Percentiles rank a stretch among this genome's conserved stretches.
Evolutionary conservation across 2,888 invertebrate species (phyloP).

Genomic region (Willowsia nigromaculata): DNA sequence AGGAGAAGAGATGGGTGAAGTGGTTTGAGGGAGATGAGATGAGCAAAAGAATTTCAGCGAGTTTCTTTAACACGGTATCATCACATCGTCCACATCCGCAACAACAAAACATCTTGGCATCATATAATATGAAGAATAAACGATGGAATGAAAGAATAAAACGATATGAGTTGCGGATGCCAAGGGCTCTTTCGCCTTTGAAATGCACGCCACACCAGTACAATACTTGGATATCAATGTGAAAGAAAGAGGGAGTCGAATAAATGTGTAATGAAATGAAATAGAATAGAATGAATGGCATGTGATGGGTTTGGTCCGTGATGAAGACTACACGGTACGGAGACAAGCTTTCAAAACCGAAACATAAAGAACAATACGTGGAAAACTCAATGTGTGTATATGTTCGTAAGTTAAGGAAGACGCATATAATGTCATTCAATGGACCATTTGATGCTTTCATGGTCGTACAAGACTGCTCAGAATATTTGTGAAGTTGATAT

Average conservation of each 20-base stretch:
- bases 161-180: constrained; percentile 32
- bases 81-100: constrained; percentile 10
- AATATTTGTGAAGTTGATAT: constrained; percentile 17
- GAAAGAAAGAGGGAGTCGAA: neutral
- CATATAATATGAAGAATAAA: constrained; percentile 9
- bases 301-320: constrained; percentile 9
- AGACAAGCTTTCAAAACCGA: constrained; percentile 26
- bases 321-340: neutral
- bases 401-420: constrained; percentile 1
- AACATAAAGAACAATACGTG: constrained; percentile 27
- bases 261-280: constrained; percentile 33
- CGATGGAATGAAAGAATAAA: constrained; percentile 25
- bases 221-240: neutral
- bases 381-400: neutral
- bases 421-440: constrained; percentile 43
- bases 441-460: constrained; percentile 60
- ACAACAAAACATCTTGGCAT: constrained; percentile 27
- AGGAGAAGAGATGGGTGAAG: constrained; percentile 23
- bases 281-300: constrained; percentile 31
- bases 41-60: constrained; percentile 35
- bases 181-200: constrained; percentile 40
- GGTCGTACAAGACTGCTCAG: constrained; percentile 21
- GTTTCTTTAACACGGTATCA: constrained; percentile 38
- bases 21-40: constrained; percentile 31
- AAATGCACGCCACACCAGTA: constrained; percentile 4